A percentile compares a stretch with the other conserved stretches of the same genome.
Evolutionary conservation across 2,797 vertebrate species (phyloP).

Genomic region (Helicolenus hilgendorfi): DNA sequence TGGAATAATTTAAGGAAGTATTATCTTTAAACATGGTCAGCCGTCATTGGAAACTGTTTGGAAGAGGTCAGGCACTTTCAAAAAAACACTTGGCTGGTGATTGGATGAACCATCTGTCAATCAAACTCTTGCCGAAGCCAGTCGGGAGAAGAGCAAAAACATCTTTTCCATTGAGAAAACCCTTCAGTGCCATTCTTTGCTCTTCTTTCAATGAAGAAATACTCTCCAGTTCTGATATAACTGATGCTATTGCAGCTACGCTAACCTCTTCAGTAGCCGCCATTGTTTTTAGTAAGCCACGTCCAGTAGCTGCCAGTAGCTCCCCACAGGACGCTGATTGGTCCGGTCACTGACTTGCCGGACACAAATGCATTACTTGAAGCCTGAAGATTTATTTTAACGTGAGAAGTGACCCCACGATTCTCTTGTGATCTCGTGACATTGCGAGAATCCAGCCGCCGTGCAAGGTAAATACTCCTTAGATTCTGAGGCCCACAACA

Average conservation of each 20-base stretch:
- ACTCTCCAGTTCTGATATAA: neutral
- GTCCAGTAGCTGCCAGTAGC: neutral
- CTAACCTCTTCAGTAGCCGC: neutral
- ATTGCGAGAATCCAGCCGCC: too few species aligned
- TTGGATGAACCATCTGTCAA: neutral
- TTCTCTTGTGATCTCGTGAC: neutral
- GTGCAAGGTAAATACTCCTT: too few species aligned
- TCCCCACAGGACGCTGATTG: neutral
- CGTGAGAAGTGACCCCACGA: neutral
- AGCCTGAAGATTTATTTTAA: neutral
- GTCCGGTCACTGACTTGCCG: neutral
- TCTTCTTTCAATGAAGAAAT: neutral
- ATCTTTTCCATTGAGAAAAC: neutral
- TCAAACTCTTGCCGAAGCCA: neutral
- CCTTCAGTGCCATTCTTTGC: neutral
- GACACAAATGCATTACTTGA: neutral
- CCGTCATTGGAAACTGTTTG: neutral
- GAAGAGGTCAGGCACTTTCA: neutral
- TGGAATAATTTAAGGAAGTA: neutral
- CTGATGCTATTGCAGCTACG: neutral
- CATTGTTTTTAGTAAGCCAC: neutral
- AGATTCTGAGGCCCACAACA: neutral
- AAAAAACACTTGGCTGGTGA: neutral
- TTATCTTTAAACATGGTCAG: neutral
- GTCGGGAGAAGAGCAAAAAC: neutral